Evolutionary conservation across 1,140 invertebrate genomes (phyloP), one percentile per base, ranked within the genome.

Genomic region (Aethina tumida): DNA sequence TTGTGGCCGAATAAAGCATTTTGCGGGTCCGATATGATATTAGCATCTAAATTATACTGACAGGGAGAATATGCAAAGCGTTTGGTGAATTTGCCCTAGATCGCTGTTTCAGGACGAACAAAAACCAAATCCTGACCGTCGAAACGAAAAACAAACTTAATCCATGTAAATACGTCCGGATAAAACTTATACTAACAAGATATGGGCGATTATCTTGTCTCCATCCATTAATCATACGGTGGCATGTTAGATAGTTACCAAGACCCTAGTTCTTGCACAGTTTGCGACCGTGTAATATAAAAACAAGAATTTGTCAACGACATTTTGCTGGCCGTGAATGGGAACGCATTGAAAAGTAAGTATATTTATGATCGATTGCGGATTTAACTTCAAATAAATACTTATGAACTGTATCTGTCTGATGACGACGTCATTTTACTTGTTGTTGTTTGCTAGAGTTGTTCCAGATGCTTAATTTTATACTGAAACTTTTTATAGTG

Each of bases 121-220:
- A 26, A 26, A 26, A 26, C 24, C n/a, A 13, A 13, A 26, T 10
- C 14, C 24, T 26, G 13, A 13, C 24, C 24, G 2, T n/a, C 24
- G 24, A n/a, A 13, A 10, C n/a, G 13, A 49, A 49, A 49, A 41
- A 42, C 27, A 27, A 25, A 26, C 43, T 22, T 28, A 49, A 40
- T 26, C 24, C 24, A 48, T 48, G 46, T 48, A 48, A 46, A 46
- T 43, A 36, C 43, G 27, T 39, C 34, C 36, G 35, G 25, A 28
- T 44, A 48, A 41, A 48, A 48, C 33, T 48, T 40, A 44, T 38
- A 48, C 45, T 35, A 44, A 44, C 42, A 45, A 49, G 46, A 49
- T 49, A 49, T 45, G 37, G 46, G 43, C 43, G 47, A 49, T 49
- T 49, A 49, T 45, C 47, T 49, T 49, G 47, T 49, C 47, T 39